Conservation (phyloP, 1,140 invertebrate genomes). For the Nixonia krombeini region DNA sequence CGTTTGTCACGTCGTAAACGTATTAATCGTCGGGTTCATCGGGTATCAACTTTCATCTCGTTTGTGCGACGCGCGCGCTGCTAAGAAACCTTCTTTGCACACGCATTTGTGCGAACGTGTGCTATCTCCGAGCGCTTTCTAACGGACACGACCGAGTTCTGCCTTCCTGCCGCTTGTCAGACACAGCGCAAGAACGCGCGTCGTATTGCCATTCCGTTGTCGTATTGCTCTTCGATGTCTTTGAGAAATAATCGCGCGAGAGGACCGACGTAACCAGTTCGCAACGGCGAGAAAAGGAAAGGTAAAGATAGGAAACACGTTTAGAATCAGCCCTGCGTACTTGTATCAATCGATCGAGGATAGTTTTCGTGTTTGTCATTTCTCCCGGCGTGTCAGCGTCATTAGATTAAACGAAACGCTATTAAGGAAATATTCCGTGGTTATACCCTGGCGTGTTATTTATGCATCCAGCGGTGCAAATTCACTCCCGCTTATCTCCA, state of each 20-base stretch:
- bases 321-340: neutral
- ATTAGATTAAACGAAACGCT: too few relatives aligned
- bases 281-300: neutral
- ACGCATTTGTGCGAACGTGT: neutral
- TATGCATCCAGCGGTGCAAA: too few relatives aligned
- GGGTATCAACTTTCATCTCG: constrained; percentile 26
- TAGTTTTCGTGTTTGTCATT: too few relatives aligned
- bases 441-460: too few relatives aligned
- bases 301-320: neutral
- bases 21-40: constrained; percentile 22
- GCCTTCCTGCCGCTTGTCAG: constrained; percentile 7
- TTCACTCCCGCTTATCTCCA: too few relatives aligned
- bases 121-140: constrained; percentile 15
- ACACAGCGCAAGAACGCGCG: too few relatives aligned
- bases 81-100: constrained; percentile 2
- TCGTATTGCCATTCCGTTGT: constrained; percentile 1
- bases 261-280: neutral
- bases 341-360: too few relatives aligned
- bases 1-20: constrained; percentile 4
- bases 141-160: constrained; percentile 18
- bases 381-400: too few relatives aligned
- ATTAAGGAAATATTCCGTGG: too few relatives aligned
- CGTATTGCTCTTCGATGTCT: constrained; percentile 6
- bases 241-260: neutral
- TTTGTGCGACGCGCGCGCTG: neutral